Percentiles rank a stretch among this genome's conserved stretches.
phyloP scores from a whole-genome alignment of 2,113 vertebrate genomes.

The Tachysurus fulvidraco region DNA sequence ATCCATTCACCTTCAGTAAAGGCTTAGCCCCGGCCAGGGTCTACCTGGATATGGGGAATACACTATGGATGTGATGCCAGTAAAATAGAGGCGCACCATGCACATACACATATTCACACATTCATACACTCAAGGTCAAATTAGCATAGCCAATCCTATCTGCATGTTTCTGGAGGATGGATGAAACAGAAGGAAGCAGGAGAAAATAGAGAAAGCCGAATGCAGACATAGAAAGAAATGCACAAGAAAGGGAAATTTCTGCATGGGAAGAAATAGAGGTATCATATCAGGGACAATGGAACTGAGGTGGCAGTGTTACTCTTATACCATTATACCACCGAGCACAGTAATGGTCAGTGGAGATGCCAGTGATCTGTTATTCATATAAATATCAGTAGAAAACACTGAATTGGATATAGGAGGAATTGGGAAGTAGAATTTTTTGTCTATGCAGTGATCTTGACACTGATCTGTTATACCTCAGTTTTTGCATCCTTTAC shows the following conservation, averaged over 20 bases:
- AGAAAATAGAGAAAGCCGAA: background rate
- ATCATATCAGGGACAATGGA: background rate
- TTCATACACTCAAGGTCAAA: background rate
- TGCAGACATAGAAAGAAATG: background rate
- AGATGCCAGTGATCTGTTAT: background rate
- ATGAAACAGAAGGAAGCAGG: too few species aligned
- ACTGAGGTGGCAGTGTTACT: background rate
- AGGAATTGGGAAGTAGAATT: background rate
- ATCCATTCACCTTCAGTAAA: background rate
- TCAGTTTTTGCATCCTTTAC: too few species aligned
- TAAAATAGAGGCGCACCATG: background rate
- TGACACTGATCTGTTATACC: too few species aligned
- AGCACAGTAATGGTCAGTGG: background rate
- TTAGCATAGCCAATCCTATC: background rate
- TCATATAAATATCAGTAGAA: background rate
- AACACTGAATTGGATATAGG: background rate
- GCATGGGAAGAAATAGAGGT: background rate
- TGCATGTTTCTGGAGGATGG: too few species aligned
- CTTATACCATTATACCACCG: background rate
- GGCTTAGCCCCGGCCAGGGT: background rate
- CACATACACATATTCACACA: background rate
- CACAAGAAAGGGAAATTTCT: background rate
- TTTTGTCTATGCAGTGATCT: background rate
- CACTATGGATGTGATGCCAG: background rate
- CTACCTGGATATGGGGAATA: background rate